Evolutionary conservation across 2,113 vertebrate genomes (phyloP), one percentile per base, ranked within the genome.

Genomic region (Bos taurus): DNA sequence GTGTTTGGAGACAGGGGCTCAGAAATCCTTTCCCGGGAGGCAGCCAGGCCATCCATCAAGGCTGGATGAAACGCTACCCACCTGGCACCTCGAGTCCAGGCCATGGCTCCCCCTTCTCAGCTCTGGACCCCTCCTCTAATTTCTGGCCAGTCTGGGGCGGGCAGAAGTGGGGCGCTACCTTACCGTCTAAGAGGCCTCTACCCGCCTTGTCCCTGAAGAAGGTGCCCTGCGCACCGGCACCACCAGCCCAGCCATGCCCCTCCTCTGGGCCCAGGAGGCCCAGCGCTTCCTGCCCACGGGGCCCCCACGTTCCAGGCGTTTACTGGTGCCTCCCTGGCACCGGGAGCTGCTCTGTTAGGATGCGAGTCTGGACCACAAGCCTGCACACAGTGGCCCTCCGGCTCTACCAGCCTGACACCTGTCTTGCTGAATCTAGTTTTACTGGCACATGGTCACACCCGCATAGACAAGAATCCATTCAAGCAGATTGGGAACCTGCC

Each of bases 401-500:
- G 56, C 59, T 3, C 48, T 12, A 48, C 10, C 4, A 10, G 15
- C 19, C 78, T 80, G 56, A n/a, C 2, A 0, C 43, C 30, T 6
- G 26, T 10, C 48, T 62, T 0, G 30, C 46, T 10, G 62, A 85
- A n/a, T n/a, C 23, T 40, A 40, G 19, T 56, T 71, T 91, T 64
- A 36, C 0, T 40, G 59, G 15, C 74, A 89, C 36, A 40, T 9
- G 67, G 67, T 36, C 13, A 71, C 9, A 3, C 7, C 30, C 80
- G 43, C 43, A 19, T 0, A 50, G 52, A 57, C 52, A 93, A 64
- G 43, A 67, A 50, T 2, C 21, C 25, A 19, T 7, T 36, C 36
- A 15, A 5, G 78, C 0, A 14, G 21, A 46, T 10, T 2, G 56
- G 30, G 85, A 7, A 8, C 54, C 9, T 9, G 48, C 60, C 10